Conservation (phyloP, 2,113 vertebrate species). For the Oryzias javanicus region DNA sequence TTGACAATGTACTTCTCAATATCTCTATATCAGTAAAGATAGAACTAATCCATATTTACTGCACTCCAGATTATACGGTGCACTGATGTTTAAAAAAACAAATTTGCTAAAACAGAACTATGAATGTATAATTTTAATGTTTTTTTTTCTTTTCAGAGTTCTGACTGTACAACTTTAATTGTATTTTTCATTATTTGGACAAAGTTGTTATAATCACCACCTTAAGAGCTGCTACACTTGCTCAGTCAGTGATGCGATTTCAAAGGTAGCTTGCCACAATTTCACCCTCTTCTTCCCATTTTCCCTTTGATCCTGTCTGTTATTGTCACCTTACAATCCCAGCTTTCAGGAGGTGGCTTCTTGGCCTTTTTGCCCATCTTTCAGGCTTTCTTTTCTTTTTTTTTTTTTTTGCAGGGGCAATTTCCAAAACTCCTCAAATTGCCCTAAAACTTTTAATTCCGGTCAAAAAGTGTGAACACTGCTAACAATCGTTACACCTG, state of each 20-base stretch:
- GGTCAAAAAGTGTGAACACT: constrained; percentile 38
- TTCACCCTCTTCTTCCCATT: constrained; percentile 22
- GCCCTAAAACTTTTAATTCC: constrained; percentile 47
- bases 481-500: constrained; percentile 61
- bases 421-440: constrained; percentile 44
- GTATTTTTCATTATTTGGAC: constrained; percentile 37
- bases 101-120: too few relatives aligned
- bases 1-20: too few relatives aligned
- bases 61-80: too few relatives aligned
- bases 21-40: too few relatives aligned
- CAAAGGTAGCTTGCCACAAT: constrained; percentile 45
- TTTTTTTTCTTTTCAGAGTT: constrained; percentile 13
- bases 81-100: too few relatives aligned
- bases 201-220: constrained; percentile 59
- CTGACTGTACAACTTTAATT: constrained; percentile 14
- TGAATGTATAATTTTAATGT: too few relatives aligned
- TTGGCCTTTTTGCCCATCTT: constrained; percentile 44
- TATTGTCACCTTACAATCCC: constrained; percentile 60
- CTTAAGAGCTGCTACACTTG: constrained; percentile 52
- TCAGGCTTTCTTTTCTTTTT: constrained; percentile 13
- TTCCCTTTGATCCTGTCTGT: constrained; percentile 59
- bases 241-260: constrained; percentile 63
- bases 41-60: too few relatives aligned
- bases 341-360: constrained; percentile 44
- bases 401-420: constrained; percentile 18